Percentiles rank a stretch among this genome's conserved stretches.
Evolutionary conservation across 2,888 invertebrate genomes (phyloP).

Genomic region (Archips xylosteana): DNA sequence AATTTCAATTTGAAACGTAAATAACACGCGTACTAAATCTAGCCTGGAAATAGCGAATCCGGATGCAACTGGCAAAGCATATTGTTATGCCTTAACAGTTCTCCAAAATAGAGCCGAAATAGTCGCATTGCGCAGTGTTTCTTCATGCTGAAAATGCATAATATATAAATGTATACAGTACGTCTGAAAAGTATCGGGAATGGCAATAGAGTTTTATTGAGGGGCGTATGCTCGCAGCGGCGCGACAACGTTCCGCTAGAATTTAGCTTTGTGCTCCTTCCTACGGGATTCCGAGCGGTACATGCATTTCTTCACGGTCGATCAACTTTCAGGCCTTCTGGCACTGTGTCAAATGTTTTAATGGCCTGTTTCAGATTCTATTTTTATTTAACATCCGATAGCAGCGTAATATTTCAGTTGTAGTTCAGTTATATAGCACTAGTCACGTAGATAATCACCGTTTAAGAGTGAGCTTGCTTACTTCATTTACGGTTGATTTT

Average conservation of each 20-base stretch:
- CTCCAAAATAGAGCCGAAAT: conserved; percentile 51
- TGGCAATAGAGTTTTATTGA: conserved; percentile 64
- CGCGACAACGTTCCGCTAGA: conserved; percentile 52
- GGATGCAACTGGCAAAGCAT: conserved; percentile 29
- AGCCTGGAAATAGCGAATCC: conserved; percentile 10
- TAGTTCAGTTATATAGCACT: background rate
- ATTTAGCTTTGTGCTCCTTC: conserved; percentile 57
- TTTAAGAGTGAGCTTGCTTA: too few relatives aligned
- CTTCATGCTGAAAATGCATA: conserved; percentile 64
- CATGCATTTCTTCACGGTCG: conserved; percentile 66
- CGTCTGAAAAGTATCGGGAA: conserved; percentile 40
- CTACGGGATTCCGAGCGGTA: conserved; percentile 54
- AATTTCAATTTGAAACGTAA: conserved; percentile 11
- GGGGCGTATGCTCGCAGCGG: conserved; percentile 49
- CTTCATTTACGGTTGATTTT: too few relatives aligned
- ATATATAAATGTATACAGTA: conserved; percentile 38
- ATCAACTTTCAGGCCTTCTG: conserved; percentile 48
- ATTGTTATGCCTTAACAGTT: conserved; percentile 48
- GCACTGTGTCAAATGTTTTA: conserved; percentile 41
- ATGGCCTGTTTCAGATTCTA: conserved; percentile 26
- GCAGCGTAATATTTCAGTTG: background rate
- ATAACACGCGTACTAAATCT: conserved; percentile 5
- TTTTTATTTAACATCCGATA: conserved; percentile 1
- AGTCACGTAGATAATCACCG: background rate
- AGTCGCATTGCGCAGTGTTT: conserved; percentile 57